Conservation (phyloP, 1,140 invertebrate species). For the Onthophagus taurus region DNA sequence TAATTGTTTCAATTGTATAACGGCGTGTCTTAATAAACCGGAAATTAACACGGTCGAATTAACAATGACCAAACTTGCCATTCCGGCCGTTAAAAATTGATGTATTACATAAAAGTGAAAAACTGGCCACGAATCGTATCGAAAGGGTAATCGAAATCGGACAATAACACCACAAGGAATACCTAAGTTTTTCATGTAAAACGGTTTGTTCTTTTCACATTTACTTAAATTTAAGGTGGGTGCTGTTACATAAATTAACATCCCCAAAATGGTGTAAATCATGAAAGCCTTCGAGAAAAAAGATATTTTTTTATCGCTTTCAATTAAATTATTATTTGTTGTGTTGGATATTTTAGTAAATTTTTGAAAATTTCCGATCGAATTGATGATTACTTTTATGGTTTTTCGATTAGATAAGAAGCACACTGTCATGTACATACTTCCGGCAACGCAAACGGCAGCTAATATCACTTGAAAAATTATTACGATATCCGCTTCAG, state of each 20-base stretch:
- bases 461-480: conserved; percentile 21
- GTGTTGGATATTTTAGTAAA: too few species aligned
- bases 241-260: conserved; percentile 22
- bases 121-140: conserved; percentile 13
- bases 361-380: conserved; percentile 17
- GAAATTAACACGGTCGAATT: conserved; percentile 25
- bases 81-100: background rate
- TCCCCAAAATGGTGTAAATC: conserved; percentile 24
- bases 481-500: conserved; percentile 12
- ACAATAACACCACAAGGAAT: conserved; percentile 26
- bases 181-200: conserved; percentile 16
- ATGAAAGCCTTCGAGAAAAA: conserved; percentile 24
- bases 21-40: conserved; percentile 25
- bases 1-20: conserved; percentile 22
- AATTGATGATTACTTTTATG: conserved; percentile 19
- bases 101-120: background rate
- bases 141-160: conserved; percentile 22
- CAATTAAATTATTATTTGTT: conserved; percentile 8
- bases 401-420: conserved; percentile 19
- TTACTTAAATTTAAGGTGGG: conserved; percentile 19
- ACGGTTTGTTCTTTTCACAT: conserved; percentile 14
- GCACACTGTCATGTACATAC: conserved; percentile 24
- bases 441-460: conserved; percentile 22
- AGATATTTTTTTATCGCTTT: conserved; percentile 21
- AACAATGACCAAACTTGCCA: conserved; percentile 21